Conservation (phyloP, 2,888 invertebrate species). For the Troglohyphantes excavatus region DNA sequence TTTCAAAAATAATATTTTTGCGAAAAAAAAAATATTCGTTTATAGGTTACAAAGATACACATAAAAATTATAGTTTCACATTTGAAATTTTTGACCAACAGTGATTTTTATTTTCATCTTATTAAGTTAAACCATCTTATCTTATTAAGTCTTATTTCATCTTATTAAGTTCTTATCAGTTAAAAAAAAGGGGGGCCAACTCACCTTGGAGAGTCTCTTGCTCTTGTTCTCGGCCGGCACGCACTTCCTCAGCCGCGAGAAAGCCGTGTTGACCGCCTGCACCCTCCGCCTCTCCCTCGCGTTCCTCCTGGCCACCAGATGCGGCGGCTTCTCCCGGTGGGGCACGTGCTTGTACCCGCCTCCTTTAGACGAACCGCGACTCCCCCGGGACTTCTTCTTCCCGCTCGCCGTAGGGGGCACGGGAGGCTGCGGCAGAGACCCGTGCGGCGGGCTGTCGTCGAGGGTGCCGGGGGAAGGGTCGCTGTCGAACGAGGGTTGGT, state of each 20-base stretch:
- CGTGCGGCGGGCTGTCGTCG: conserved; percentile 15
- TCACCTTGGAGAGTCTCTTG: conserved; percentile 86
- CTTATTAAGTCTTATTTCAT: not conserved
- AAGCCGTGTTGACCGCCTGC: conserved; percentile 87
- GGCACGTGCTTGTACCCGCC: conserved; percentile 80
- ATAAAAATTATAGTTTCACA: too few relatives aligned
- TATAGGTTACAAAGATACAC: too few relatives aligned
- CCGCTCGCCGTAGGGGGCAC: not conserved
- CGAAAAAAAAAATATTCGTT: too few relatives aligned
- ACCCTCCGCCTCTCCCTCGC: conserved; percentile 87
- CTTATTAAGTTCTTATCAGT: not conserved
- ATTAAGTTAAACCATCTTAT: too few relatives aligned
- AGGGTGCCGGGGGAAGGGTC: conserved; percentile 4
- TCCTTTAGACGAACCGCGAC: conserved; percentile 66
- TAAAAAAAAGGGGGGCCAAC: conserved; percentile 81
- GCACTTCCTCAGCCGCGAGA: conserved; percentile 85
- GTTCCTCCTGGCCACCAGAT: conserved; percentile 86
- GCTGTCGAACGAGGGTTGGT: not conserved
- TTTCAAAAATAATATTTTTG: too few relatives aligned
- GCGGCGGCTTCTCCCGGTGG: conserved; percentile 85
- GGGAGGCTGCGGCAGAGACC: conserved; percentile 17
- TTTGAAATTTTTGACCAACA: too few relatives aligned
- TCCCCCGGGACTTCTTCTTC: not conserved
- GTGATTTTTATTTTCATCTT: too few relatives aligned
- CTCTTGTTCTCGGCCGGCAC: conserved; percentile 85